Evolutionary conservation across 2,113 vertebrate genomes (phyloP), one percentile per base, ranked within the genome.

Genomic region (Pterocles orientalis): DNA sequence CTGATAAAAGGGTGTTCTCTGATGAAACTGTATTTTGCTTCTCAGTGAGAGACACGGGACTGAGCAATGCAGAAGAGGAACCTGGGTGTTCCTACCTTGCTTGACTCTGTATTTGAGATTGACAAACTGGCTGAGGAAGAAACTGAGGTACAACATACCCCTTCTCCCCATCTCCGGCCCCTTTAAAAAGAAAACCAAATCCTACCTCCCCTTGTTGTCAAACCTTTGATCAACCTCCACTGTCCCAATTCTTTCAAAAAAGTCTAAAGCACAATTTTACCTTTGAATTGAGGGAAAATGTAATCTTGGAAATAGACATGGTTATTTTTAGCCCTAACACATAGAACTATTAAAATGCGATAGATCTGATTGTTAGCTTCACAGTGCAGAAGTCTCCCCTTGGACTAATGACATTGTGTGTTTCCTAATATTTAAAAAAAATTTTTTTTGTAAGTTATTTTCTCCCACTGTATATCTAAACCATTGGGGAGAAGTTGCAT

Each of bases 231-330:
- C 64, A 61, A 14, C 9, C 34, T 23, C 43, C 48, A 18, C n/a
- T 62, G 76, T 25, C 86, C 78, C 45, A 11, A 31, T 91, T 92
- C 54, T 87, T 94, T 94, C 92, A 80, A 81, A 91, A 88, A 86
- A 57, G 86, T 91, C 68, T 95, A 96, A 98, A 98, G 98, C 98
- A 98, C 98, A 98, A 97, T 96, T 96, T 96, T 94, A 95, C 89
- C 95, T 92, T 95, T 60, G 36, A 68, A 83, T 75, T 60, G 87
- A 93, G 78, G 93, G 82, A 70, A 95, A 91, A 95, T 9, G 33
- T 60, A 92, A 93, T 80, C 88, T 95, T 94, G 85, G 71, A 96
- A 91, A 96, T 34, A 95, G 82, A 89, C 39, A 73, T 84, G 93
- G 91, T 96, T 96, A 72, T 97, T 97, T 97, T 97, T 97, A 98